Evolutionary conservation across 2,113 vertebrate species (phyloP).

Genomic region (Amazona vittata): DNA sequence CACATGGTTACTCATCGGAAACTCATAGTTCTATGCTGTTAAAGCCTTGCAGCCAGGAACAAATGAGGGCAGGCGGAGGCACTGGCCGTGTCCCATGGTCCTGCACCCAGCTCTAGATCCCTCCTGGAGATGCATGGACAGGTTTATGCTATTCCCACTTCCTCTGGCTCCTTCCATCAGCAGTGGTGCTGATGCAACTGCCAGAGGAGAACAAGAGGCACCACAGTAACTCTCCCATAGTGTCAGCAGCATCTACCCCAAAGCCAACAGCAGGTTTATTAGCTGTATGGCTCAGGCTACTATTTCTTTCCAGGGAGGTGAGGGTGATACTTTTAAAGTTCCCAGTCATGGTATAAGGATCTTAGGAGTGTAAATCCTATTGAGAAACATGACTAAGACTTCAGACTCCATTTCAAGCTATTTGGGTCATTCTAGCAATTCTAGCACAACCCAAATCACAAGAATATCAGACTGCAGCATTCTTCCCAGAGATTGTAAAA

Average conservation of each 20-base stretch:
- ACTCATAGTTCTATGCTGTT: not conserved
- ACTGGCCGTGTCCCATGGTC: rapidly evolving
- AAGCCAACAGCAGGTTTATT: not conserved
- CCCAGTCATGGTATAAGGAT: not conserved
- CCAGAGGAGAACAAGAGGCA: not conserved
- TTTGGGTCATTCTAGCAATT: not conserved
- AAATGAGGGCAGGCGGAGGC: rapidly evolving
- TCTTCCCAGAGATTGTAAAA: not conserved
- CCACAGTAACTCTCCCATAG: not conserved
- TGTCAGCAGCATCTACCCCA: not conserved
- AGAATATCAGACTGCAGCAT: not conserved
- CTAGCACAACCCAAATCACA: not conserved
- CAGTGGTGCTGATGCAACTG: not conserved
- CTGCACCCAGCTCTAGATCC: not conserved
- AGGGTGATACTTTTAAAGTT: not conserved
- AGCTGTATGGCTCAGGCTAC: not conserved
- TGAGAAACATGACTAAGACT: not conserved
- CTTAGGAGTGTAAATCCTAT: not conserved
- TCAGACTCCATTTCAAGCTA: not conserved
- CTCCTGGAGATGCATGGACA: not conserved
- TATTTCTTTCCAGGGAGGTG: not conserved
- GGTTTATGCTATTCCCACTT: not conserved
- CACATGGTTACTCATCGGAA: rapidly evolving
- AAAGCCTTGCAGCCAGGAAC: not conserved
- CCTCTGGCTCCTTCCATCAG: not conserved